These are phyloP conservation scores for Ptilorrhoa leucosticta DNA, from an alignment of 2,113 vertebrate genomes.

Conservation along the genomic window DNA sequence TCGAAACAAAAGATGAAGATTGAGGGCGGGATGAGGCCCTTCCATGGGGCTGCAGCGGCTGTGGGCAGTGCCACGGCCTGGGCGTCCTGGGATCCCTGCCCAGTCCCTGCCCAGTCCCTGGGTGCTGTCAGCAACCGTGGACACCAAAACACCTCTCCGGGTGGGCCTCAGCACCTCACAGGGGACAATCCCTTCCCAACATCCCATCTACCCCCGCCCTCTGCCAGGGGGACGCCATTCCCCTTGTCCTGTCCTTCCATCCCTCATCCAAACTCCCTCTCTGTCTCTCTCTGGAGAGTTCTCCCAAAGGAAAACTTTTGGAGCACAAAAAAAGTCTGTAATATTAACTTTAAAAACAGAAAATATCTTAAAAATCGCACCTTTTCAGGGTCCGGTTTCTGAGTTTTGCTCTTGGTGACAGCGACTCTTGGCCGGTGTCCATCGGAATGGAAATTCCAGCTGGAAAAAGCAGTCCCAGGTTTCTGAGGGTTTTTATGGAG, in stretches of 20 bases:
- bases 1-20: background rate
- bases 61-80: background rate
- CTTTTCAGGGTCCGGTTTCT: rapidly evolving
- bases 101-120: background rate
- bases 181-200: background rate
- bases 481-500: background rate
- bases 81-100: background rate
- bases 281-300: background rate
- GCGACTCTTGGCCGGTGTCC: rapidly evolving
- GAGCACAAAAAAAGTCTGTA: too few relatives aligned
- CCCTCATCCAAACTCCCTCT: background rate
- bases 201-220: background rate
- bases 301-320: background rate
- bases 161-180: background rate
- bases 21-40: background rate
- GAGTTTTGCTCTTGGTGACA: background rate
- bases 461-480: background rate
- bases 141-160: background rate
- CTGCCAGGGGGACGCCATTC: background rate
- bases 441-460: background rate
- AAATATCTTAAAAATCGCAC: rapidly evolving
- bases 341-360: background rate
- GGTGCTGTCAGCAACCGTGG: background rate
- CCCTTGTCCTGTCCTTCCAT: background rate
- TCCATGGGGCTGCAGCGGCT: background rate